A percentile compares a stretch with the other conserved stretches of the same genome.
These are phyloP conservation scores for Pomatostomus ruficeps DNA, from an alignment of 2,113 vertebrate species.

Conservation along the genomic window DNA sequence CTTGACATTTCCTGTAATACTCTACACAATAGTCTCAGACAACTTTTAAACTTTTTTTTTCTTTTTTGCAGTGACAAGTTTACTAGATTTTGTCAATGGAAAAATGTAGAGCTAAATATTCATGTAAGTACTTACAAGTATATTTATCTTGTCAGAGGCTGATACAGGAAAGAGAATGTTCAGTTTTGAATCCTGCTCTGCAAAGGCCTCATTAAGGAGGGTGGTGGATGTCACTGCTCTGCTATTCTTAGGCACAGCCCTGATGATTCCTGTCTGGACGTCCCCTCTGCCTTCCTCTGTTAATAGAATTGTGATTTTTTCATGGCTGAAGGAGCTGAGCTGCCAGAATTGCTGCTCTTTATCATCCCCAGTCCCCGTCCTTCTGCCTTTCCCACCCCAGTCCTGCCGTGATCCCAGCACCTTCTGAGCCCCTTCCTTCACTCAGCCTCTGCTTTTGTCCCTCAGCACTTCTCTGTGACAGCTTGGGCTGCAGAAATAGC, in stretches of 20 bases:
- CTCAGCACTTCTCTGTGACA: no score
- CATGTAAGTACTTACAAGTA: slow-evolving; percentile 82
- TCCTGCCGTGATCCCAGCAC: not conserved
- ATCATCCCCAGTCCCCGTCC: not conserved
- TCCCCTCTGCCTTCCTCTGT: not conserved
- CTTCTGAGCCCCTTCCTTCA: not conserved
- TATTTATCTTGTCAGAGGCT: slow-evolving; percentile 39
- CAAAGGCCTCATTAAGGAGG: not conserved
- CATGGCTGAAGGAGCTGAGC: not conserved
- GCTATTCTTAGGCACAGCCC: not conserved
- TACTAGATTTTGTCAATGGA: slow-evolving; percentile 98
- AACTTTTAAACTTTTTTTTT: slow-evolving; percentile 8
- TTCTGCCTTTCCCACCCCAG: not conserved
- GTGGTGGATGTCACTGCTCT: not conserved
- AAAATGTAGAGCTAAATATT: slow-evolving; percentile 98
- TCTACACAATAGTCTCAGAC: not conserved
- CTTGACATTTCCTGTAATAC: not conserved
- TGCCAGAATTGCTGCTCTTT: not conserved
- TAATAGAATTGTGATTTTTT: not conserved
- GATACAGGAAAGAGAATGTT: not conserved
- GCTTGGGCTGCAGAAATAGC: not conserved
- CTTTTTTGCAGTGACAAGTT: slow-evolving; percentile 87
- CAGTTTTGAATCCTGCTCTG: not conserved
- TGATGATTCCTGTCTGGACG: not conserved
- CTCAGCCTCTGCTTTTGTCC: not conserved